Percentiles rank a stretch among this genome's conserved stretches.
Conservation (phyloP, 2,797 vertebrate genomes). For the Epinephelus malabaricus region DNA sequence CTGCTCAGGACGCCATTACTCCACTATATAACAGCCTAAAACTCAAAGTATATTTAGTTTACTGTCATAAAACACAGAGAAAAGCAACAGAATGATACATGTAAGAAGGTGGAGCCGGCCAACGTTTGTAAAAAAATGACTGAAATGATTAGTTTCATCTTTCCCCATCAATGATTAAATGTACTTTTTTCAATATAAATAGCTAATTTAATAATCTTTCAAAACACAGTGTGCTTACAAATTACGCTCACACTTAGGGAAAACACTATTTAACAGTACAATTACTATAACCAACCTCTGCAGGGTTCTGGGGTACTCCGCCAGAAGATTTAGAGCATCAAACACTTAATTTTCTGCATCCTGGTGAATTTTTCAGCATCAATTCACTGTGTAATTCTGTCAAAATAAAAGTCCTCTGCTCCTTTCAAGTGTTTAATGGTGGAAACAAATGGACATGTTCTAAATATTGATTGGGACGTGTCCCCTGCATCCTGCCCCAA, state of each 20-base stretch:
- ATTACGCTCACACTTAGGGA: neutral
- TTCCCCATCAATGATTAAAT: neutral
- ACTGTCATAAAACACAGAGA: neutral
- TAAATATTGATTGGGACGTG: no score
- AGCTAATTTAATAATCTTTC: neutral
- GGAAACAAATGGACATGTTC: no score
- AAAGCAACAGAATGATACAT: neutral
- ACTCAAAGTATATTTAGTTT: neutral
- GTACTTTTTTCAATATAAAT: neutral
- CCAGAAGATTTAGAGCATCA: no score
- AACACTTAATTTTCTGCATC: no score
- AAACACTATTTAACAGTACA: neutral
- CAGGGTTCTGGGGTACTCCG: no score
- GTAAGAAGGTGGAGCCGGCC: neutral
- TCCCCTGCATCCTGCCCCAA: no score
- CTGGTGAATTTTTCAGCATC: no score
- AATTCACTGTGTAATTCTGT: no score
- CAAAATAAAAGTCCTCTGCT: no score
- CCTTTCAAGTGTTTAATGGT: no score
- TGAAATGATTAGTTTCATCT: neutral
- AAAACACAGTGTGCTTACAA: neutral
- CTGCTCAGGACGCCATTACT: no score
- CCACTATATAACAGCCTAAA: neutral
- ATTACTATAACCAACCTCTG: neutral
- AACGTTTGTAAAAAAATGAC: neutral